Base-by-base conservation (phyloP, 2,113 vertebrate species). In the Rhinogobius similis region DNA sequence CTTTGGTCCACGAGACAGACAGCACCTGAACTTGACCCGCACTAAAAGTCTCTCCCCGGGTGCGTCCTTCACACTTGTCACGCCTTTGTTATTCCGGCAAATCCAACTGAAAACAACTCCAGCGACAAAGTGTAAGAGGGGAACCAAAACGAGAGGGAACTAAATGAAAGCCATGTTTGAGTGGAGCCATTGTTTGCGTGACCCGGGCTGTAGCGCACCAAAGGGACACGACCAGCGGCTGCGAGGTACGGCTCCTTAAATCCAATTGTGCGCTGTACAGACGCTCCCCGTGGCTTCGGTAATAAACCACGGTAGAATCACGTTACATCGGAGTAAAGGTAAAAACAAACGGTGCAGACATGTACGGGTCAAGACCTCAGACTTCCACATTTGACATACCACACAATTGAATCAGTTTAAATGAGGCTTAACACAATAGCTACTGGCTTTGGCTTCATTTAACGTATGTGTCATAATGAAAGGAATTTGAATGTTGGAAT, bases 11-110 rank as follows among this genome's bases (percentile, higher is more conserved):
- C 75, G 53, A 73, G 61, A 72, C 36, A 44, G 71, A 82, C 73
- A 70, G 68, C 62, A 74, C 74, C 72, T 53, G 73, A 38, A 65
- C 64, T 26, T 79, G 62, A 85, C 82, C 80, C 41, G 55, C 6
- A 5, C 46, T 72, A 68, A 83, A 75, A 56, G 73, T 62, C 83
- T 81, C 71, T 77, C 13, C 23, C 69, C 59, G 84, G 78, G 76
- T 71, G 72, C 76, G 82, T 86, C 83, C 83, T 84, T 84, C 86
- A 88, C 82, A 90, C 78, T 62, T 86, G 85, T 87, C 85, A 84
- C 68, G 48, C 72, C 75, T 81, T 65, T 88, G 72, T 87, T 87
- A 73, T 87, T 82, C 67, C 52, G 44, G 53, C 2, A 76, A 74
- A 92, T 89, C 76, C 73, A 82, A 90, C 71, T 85, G 78, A 79